A percentile compares a stretch with the other conserved stretches of the same genome.
These are phyloP conservation scores for Drosophila ustulata DNA, from an alignment of 2,888 invertebrate species.

Conservation along the genomic window DNA sequence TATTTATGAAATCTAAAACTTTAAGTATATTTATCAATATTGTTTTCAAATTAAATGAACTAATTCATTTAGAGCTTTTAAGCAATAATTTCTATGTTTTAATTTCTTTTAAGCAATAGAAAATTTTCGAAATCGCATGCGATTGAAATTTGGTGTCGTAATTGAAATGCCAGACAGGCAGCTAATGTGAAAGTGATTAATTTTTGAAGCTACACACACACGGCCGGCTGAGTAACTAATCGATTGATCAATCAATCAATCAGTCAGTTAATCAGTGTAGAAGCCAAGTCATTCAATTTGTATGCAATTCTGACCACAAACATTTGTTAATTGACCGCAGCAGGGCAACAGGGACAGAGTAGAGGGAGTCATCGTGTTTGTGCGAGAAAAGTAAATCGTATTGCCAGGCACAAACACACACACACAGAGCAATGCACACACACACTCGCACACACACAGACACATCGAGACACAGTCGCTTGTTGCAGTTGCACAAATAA, in stretches of 20 bases:
- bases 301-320: conserved; percentile 74
- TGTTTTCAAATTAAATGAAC: neutral
- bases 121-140: neutral
- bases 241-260: conserved; percentile 58
- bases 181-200: conserved; percentile 38
- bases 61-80: too few relatives aligned
- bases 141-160: conserved; percentile 12
- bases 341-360: conserved; percentile 7
- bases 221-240: conserved; percentile 33
- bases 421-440: conserved; percentile 5
- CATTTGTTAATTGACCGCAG: conserved; percentile 74
- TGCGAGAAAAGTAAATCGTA: conserved; percentile 54
- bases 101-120: neutral
- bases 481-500: conserved; percentile 55
- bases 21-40: too few relatives aligned
- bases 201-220: conserved; percentile 26
- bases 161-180: conserved; percentile 26
- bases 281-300: conserved; percentile 70
- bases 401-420: conserved; percentile 43
- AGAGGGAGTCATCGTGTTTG: conserved; percentile 12
- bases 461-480: conserved; percentile 14
- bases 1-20: too few relatives aligned
- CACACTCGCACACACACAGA: neutral
- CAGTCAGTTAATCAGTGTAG: conserved; percentile 47
- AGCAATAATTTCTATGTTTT: too few relatives aligned